These are phyloP conservation scores for Paracyclopina nana DNA, from an alignment of 1,140 invertebrate species.

Conservation along the genomic window DNA sequence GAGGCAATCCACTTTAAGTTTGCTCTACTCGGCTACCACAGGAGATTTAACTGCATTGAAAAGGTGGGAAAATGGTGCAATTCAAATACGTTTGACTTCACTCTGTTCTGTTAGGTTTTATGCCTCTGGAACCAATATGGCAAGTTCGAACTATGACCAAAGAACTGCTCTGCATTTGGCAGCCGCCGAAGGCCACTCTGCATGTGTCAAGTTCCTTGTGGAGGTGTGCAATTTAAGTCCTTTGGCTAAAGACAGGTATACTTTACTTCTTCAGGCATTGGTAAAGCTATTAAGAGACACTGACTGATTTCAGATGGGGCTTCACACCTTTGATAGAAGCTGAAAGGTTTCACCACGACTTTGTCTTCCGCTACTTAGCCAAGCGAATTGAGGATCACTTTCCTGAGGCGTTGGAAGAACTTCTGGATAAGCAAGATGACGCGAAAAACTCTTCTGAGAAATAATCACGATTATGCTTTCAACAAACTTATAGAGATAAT, in stretches of 20 bases:
- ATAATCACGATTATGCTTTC: not conserved
- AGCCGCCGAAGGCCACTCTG: slow-evolving; percentile 67
- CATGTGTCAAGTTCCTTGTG: slow-evolving; percentile 66
- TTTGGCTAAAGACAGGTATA: slow-evolving; percentile 47
- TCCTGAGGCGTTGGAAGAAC: too few relatives aligned
- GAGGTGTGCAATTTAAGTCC: slow-evolving; percentile 61
- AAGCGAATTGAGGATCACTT: not conserved
- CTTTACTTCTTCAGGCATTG: not conserved
- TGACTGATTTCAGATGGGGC: not conserved
- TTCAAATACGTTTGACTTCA: not conserved
- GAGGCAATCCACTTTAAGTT: not conserved
- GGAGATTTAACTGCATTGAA: slow-evolving; percentile 9
- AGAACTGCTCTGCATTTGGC: slow-evolving; percentile 76
- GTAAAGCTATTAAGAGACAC: not conserved
- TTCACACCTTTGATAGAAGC: slow-evolving; percentile 1
- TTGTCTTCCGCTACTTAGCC: not conserved
- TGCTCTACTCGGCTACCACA: slow-evolving; percentile 6
- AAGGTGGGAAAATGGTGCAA: not conserved
- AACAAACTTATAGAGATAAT: not conserved
- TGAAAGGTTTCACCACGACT: not conserved
- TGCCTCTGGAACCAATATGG: slow-evolving; percentile 38
- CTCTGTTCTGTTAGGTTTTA: not conserved
- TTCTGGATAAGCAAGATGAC: too few relatives aligned
- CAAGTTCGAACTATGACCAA: slow-evolving; percentile 70
- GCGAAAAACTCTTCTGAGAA: too few relatives aligned